Base-by-base conservation (phyloP, 2,797 vertebrate genomes). In the Rhinella marina region DNA sequence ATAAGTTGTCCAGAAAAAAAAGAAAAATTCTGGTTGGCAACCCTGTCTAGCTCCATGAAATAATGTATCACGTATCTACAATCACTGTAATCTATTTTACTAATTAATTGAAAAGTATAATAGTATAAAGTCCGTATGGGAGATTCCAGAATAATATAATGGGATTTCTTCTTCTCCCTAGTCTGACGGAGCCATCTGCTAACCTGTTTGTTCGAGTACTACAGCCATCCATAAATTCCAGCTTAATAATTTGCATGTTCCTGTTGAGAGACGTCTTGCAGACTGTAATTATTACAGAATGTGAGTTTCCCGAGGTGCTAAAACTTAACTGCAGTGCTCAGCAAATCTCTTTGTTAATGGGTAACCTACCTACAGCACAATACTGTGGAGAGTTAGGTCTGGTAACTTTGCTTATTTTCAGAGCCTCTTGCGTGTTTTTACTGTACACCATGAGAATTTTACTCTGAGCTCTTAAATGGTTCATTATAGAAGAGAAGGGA, bases 191-290 rank as follows among this genome's bases (percentile, higher is more conserved):
- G 41, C 66, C 72, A 87, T 87, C 80, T 87, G 86, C 66, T 66
- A 83, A 77, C 70, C 59, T 77, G 68, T 57, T 83, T 62, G 70
- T 82, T 48, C 66, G 23, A 87, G 29, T 13, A 12, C 72, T 77
- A 64, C 57, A 82, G 72, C 68, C 80, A 50, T 32, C 68, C 62
- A 82, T 76, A 87, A 82, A 87, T 83, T 88, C 85, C 29, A 27
- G 25, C 50, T 23, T 70, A 82, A 83, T 86, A 83, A 77, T 83
- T 54, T 82, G 54, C 52, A 48, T 81, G 82, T 89, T 82, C 84
- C 88, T 89, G 88, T 86, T 89, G 80, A 89, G 84, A 83, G 88
- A 89, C 80, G 78, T 86, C 84, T 83, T 70, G 80, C 88, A 86
- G 80, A 86, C 62, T 77, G 84, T 70, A 89, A 89, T 89, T 89